Evolutionary conservation across 2,113 vertebrate species (phyloP), one percentile per base, ranked within the genome.

Genomic region (Ammodytes marinus): DNA sequence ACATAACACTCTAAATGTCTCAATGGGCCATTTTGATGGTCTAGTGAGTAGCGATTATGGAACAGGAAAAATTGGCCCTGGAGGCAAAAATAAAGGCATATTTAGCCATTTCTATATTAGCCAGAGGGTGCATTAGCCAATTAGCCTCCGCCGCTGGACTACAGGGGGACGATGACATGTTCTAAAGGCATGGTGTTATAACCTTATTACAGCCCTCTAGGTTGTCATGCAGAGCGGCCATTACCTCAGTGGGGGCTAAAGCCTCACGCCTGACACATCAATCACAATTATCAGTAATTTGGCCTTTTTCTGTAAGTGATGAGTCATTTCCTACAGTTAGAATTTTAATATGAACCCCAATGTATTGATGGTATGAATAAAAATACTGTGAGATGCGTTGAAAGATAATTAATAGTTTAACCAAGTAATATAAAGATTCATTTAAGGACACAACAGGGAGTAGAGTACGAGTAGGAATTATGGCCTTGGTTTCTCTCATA

Each of bases 231-330:
- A 80, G 72, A 37, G 59, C 2, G 49, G 76, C 58, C 69, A 85
- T 91, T 91, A 85, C 55, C 84, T 83, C 74, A 43, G 78, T 10
- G 46, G 68, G 75, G 54, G 69, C 61, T 68, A 15, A 65, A 71
- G 55, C 72, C 61, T 61, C 46, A 84, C 70, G 55, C 74, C 64
- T 77, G 69, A 75, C 77, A 77, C 81, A 88, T 82, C 86, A 69
- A 78, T 80, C 5, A n/a, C 74, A 57, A 88, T 89, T 82, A 90
- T 69, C 69, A 78, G 85, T 77, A 73, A 88, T 92, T 89, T 87
- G 85, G 78, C 45, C 27, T 77, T 84, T 77, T 54, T 81, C 68
- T 50, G 52, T 65, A 54, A 71, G 49, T 8, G 60, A 77, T 46
- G 69, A 66, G 69, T 59, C 17, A 69, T 86, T 84, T 91, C n/a